Evolutionary conservation across 2,888 invertebrate genomes (phyloP), one percentile per base, ranked within the genome.

Genomic region (Megaustenia siamemsis): DNA sequence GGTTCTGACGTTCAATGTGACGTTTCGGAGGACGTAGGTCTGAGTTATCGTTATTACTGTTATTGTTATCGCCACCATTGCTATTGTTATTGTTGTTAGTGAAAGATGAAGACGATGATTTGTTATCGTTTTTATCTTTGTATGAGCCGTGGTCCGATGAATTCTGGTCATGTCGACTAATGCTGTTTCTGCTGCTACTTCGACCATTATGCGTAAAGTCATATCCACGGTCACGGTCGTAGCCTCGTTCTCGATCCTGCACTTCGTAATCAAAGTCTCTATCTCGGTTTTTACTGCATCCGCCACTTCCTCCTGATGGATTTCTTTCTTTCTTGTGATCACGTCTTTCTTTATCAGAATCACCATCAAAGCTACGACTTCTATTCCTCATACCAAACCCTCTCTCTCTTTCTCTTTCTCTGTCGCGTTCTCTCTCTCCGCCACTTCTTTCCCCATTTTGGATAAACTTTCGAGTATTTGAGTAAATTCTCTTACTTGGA

Each of bases 1-100:
- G 88, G 83, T 92, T 92, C 84, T 88, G 88, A 1, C 90, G 88
- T 79, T 89, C 90, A n/a, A 92, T 91, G 32, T 88, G 88, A 6
- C 87, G 84, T 21, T 84, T 86, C 66, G 69, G 86, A 71, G 60
- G 83, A 53, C 82, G 60, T 28, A 71, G 84, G 86, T 53, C 82
- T 49, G 32, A 84, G 83, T 28, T 84, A 73, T 83, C 87, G 43
- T 53, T 78, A 35, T n/a, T 84, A 82, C 21, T 75, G 82, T 69
- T 53, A 21, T 35, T 69, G 38, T 40, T 68, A 21, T 53, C 56
- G 0, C 21, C 43, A n/a, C 43, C 43, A 49, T 32, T 76, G 53
- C 18, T 66, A 82, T 18, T 86, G 79, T 80, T 87, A 83, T 56
- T 60, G 78, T 43, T 82, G 49, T 56, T 63, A 43, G n/a, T 32